Evolutionary conservation across 2,797 vertebrate genomes (phyloP).

Genomic region (Phoeniculus purpureus): DNA sequence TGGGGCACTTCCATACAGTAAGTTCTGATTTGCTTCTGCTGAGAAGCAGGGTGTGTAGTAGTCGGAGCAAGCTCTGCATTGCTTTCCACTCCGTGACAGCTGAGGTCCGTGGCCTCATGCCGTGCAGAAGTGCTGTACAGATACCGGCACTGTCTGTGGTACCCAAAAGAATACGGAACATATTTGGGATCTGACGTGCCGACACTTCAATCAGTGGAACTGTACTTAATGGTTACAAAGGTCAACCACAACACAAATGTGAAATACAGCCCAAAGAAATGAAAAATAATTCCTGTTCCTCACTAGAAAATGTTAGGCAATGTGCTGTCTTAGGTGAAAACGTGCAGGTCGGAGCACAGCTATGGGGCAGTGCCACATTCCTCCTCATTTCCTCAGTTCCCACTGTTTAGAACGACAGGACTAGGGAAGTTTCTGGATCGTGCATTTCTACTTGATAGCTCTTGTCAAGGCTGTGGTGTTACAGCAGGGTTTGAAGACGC

Average conservation of each 20-base stretch:
- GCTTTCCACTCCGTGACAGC: neutral
- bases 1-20: neutral
- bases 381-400: neutral
- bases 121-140: neutral
- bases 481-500: neutral
- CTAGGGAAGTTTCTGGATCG: neutral
- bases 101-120: neutral
- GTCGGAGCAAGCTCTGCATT: neutral
- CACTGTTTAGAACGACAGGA: neutral
- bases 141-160: neutral
- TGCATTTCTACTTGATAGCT: neutral
- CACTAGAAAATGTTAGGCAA: neutral
- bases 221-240: neutral
- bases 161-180: neutral
- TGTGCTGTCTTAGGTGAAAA: neutral
- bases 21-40: constrained; percentile 6
- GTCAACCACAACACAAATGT: neutral
- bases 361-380: neutral
- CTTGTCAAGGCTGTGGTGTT: neutral
- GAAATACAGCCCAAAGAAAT: neutral
- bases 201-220: neutral
- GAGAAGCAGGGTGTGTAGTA: neutral
- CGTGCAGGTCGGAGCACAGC: neutral
- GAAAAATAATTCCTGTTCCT: neutral
- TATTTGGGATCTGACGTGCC: neutral